phyloP scores from a whole-genome alignment of 2,113 vertebrate species.

The Glaucidium brasilianum region DNA sequence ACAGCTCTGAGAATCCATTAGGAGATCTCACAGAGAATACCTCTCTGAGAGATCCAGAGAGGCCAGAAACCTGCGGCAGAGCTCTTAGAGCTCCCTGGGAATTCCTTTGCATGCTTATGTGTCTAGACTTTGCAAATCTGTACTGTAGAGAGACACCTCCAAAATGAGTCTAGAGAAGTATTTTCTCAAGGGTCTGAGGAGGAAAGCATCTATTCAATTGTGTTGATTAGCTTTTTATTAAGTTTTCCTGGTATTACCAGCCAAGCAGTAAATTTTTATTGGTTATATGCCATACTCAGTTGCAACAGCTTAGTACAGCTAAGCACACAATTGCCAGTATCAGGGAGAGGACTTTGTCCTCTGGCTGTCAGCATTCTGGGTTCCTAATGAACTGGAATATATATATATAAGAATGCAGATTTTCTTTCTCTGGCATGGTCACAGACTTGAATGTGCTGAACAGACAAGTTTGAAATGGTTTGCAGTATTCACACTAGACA shows the following conservation, averaged over 20 bases:
- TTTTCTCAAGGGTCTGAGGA: not conserved
- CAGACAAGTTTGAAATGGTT: not conserved
- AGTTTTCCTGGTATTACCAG: not conserved
- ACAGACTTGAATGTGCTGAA: not conserved
- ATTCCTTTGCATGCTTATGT: not conserved
- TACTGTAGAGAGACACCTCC: not conserved
- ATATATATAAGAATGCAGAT: not conserved
- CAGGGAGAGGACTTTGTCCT: not conserved
- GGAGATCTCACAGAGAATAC: not conserved
- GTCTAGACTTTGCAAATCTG: not conserved
- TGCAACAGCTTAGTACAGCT: not conserved
- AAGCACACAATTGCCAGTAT: not conserved
- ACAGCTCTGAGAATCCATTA: not conserved
- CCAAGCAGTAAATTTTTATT: not conserved
- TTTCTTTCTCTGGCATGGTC: not conserved
- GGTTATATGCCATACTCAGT: not conserved
- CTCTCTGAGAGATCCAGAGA: not conserved
- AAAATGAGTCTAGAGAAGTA: not conserved
- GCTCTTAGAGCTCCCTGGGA: not conserved
- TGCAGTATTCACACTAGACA: not conserved
- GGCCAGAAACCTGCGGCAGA: not conserved
- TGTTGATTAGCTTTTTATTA: not conserved
- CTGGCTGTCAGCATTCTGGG: not conserved
- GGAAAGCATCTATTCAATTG: not conserved
- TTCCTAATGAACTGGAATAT: not conserved